Base-by-base conservation (phyloP, 2,888 invertebrate genomes). In the Drosophila crucigera region DNA sequence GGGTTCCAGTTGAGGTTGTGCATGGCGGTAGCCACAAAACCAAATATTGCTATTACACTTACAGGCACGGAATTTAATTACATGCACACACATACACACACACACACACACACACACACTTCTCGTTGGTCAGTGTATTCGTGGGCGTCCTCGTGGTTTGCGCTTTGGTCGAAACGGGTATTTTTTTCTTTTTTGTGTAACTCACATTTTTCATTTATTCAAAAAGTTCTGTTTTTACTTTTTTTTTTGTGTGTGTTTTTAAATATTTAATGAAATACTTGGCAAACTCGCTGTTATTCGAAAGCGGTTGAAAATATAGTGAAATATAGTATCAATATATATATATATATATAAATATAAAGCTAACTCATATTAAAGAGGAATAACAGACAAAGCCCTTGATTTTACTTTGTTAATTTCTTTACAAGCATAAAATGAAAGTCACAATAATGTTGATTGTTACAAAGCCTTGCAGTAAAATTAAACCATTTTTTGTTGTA, bases 31-130 rank as follows among this genome's bases (percentile, higher is more conserved):
- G 76, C 82, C 82, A 68, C 76, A 77, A 83, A 89, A 90, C 90
- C 87, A 83, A 87, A 90, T 87, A 90, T 86, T 76, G 74, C 80
- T 74, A 80, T 80, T 83, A 75, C 78, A 84, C 83, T 82, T 86
- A 78, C 87, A 78, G 84, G 78, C 73, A 82, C 80, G 84, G 87
- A 87, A 87, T 90, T 90, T 90, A 87, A 87, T 87, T 87, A 87
- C 76, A 85, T 73, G 68, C 76, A 65, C 67, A 62, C 56, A 59
- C 30, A 59, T 4, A 4, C n/a, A 25, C 35, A 33, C 47, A 37
- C 50, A 52, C 7, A 60, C 50, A 47, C 30, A 59, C 5, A 4
- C n/a, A 6, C 22, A 30, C 69, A 54, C 50, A 60, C 33, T 39
- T 16, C 47, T 41, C 68, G 55, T 33, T 63, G 54, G 37, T 30